Conservation (phyloP, 2,888 invertebrate species). For the Lithophane leautieri region DNA sequence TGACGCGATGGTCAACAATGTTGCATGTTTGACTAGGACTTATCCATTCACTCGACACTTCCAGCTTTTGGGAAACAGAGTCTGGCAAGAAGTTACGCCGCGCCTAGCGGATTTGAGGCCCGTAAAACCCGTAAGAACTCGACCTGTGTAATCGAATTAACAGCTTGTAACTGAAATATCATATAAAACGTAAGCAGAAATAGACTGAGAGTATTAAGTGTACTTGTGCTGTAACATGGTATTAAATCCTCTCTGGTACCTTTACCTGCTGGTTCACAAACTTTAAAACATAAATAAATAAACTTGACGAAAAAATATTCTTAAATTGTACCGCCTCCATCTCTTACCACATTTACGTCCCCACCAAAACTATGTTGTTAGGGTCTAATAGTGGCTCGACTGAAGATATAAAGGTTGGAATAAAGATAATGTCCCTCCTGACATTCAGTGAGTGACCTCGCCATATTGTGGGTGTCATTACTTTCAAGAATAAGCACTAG, state of each 20-base stretch:
- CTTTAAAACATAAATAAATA: too few species aligned
- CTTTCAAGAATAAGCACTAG: constrained; percentile 34
- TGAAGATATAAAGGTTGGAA: constrained; percentile 36
- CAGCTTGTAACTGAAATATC: too few species aligned
- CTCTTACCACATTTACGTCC: background rate
- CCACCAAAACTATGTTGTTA: constrained; percentile 53
- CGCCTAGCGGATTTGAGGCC: too few species aligned
- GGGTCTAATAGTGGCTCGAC: constrained; percentile 26
- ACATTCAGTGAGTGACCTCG: constrained; percentile 56
- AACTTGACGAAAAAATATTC: too few species aligned
- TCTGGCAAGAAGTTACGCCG: background rate
- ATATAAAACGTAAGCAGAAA: too few species aligned
- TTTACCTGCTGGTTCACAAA: too few species aligned
- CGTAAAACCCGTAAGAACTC: too few species aligned
- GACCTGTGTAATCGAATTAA: too few species aligned
- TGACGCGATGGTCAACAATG: background rate
- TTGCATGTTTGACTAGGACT: background rate
- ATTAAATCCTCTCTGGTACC: too few species aligned
- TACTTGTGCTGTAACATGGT: too few species aligned
- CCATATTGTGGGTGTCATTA: constrained; percentile 30
- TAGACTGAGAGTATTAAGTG: too few species aligned
- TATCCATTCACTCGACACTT: background rate
- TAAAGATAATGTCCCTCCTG: constrained; percentile 56
- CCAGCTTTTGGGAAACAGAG: background rate
- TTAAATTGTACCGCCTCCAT: background rate